Evolutionary conservation across 2,113 vertebrate species (phyloP), one percentile per base, ranked within the genome.

Genomic region (Aspidoscelis tigris): DNA sequence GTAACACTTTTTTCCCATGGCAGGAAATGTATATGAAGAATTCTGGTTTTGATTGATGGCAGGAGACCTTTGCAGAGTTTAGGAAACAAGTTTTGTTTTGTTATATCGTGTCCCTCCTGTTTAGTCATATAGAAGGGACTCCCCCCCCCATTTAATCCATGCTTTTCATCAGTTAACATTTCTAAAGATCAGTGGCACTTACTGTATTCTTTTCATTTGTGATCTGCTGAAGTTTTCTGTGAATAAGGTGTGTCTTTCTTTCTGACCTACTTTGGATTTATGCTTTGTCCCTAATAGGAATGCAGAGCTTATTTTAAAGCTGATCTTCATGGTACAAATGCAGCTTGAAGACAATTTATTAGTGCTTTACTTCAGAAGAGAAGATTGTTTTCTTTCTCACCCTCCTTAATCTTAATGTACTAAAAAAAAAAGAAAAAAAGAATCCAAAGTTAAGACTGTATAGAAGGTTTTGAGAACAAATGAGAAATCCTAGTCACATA

Each of bases 11-110:
- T 43, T 24, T 77, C 76, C 88, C 58, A 90, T 92, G 93, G 92
- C 92, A 88, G 91, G 88, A 94, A 9, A 95, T 92, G 90, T 94
- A 83, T 80, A 88, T 95, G 91, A 94, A 87, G 93, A 95, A 93
- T 92, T 88, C 88, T 90, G 82, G 81, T 50, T 1, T 41, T 96
- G 96, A 97, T 92, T 95, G 95, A 97, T 96, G 91, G 90, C 70
- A 72, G 21, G 39, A 66, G 83, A 84, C 87, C 73, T 81, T 84
- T 78, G 69, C 80, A 86, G 88, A 96, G 88, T 0, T 2, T 88
- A 81, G 91, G 88, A 90, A 95, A 94, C 90, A 91, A 83, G 91
- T 89, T 88, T 88, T 86, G 66, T 77, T 4, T 1, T 1, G 1
- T 65, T 75, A 20, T 26, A 14, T 80, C 41, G n/a, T 86, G 44